Base-by-base conservation (phyloP, 2,113 vertebrate genomes). In the Lates calcarifer region DNA sequence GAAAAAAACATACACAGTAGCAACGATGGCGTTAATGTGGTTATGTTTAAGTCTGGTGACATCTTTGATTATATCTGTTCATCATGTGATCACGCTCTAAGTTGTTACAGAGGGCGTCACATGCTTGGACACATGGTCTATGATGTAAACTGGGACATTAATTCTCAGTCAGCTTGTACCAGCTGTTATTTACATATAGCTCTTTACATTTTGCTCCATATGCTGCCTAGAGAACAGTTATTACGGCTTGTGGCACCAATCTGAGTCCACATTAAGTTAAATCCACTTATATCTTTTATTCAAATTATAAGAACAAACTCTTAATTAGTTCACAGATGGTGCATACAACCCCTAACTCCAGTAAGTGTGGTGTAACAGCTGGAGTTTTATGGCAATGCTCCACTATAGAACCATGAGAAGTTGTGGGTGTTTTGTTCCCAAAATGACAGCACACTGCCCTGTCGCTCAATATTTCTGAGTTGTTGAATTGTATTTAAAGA, bases 201-300 rank as follows among this genome's bases (percentile, higher is more conserved):
- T 87, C 56, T 77, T 70, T 75, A 37, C 11, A 66, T 77, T 65
- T 39, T 20, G 28, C 66, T 83, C 63, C 79, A 62, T 66, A 78
- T 78, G 68, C 65, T 58, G 80, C 71, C 14, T 61, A n/a, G 75
- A 73, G 14, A 80, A 49, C 24, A 39, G 58, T 66, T 77, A 57
- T 43, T 62, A 31, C 35, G 74, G 82, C 60, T 67, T 75, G 77
- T 62, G 53, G 17, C 22, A 9, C 60, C 69, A 74, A 88, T 87
- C 63, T 22, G 53, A 65, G 35, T 63, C 29, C 26, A 65, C 4
- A 69, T 10, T 55, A 39, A 41, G 63, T 15, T 28, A 66, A 85
- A 85, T 75, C 73, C 26, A 39, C 20, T 66, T 71, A 20, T 74
- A 6, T 60, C 69, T 79, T 39, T 47, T 18, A 65, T 47, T 68